Percentiles rank a stretch among this genome's conserved stretches.
Evolutionary conservation across 2,888 invertebrate genomes (phyloP).

Genomic region (Scelioninae gen. 2): DNA sequence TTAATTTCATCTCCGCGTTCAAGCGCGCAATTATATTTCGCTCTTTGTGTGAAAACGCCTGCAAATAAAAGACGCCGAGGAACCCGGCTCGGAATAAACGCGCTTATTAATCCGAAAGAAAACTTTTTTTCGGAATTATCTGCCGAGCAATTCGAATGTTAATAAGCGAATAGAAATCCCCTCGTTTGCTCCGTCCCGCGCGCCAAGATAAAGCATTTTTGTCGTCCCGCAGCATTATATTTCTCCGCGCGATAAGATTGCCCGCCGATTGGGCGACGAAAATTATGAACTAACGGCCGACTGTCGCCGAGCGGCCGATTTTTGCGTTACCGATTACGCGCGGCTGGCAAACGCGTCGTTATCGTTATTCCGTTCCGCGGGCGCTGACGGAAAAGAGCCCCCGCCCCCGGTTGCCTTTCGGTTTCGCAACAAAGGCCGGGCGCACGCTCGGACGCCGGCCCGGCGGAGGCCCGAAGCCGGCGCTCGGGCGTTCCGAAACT

Average conservation of each 20-base stretch:
- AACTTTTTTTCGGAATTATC: constrained; percentile 31
- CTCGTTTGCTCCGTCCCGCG: constrained; percentile 3
- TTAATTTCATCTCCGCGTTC: too few species aligned
- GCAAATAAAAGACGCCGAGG: too few species aligned
- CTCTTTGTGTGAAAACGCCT: too few species aligned
- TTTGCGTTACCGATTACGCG: constrained; percentile 22
- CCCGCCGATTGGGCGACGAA: constrained; percentile 5
- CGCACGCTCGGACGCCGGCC: constrained; percentile 63
- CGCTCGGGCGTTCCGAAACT: constrained; percentile 24
- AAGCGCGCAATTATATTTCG: too few species aligned
- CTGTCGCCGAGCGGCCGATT: constrained; percentile 18
- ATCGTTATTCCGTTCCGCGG: constrained; percentile 5
- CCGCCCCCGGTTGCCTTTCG: constrained; percentile 67
- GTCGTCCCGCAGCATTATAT: constrained; percentile 52
- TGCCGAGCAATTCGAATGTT: constrained; percentile 32
- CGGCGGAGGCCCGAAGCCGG: constrained; percentile 14
- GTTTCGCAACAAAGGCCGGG: constrained; percentile 70
- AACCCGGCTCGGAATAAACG: too few species aligned
- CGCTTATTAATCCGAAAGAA: constrained; percentile 16
- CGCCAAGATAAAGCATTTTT: constrained; percentile 33
- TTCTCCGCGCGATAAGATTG: constrained; percentile 51
- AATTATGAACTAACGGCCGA: constrained; percentile 21
- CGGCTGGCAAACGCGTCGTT: constrained; percentile 23
- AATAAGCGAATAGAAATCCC: constrained; percentile 24
- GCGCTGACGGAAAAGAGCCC: not conserved